phyloP scores from a whole-genome alignment of 2,888 invertebrate genomes.

The Parnassius apollo region DNA sequence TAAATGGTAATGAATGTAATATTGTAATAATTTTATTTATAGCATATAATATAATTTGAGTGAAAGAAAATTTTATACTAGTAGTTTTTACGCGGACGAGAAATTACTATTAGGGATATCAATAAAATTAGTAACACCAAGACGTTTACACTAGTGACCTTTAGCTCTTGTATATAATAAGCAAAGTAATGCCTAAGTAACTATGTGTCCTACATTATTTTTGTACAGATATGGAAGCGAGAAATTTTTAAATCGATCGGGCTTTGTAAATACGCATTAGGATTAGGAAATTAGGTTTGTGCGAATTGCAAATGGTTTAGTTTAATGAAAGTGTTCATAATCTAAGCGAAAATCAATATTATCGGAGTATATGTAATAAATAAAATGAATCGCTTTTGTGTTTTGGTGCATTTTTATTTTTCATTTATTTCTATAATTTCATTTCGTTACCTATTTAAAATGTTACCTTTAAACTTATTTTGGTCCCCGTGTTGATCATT shows the following conservation, averaged over 20 bases:
- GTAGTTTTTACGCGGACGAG: constrained; percentile 48
- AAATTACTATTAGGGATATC: constrained; percentile 48
- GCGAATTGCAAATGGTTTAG: constrained; percentile 24
- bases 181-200: constrained; percentile 39
- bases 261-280: constrained; percentile 42
- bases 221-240: constrained; percentile 46
- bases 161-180: constrained; percentile 55
- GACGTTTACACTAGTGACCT: constrained; percentile 50
- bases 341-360: constrained; percentile 11
- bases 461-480: too few relatives aligned
- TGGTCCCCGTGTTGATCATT: too few relatives aligned
- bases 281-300: constrained; percentile 10
- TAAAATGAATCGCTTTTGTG: constrained; percentile 1
- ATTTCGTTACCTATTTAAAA: neutral
- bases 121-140: constrained; percentile 71
- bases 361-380: constrained; percentile 3
- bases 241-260: constrained; percentile 24
- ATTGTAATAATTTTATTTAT: constrained; percentile 42
- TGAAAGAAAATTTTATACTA: constrained; percentile 68
- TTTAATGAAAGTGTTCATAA: constrained; percentile 26
- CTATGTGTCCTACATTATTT: constrained; percentile 48
- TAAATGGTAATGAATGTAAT: constrained; percentile 41
- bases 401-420: neutral
- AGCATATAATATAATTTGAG: constrained; percentile 56
- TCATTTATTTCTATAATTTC: constrained; percentile 1